Evolutionary conservation across 2,113 vertebrate species (phyloP).

Genomic region (Plectropomus leopardus): DNA sequence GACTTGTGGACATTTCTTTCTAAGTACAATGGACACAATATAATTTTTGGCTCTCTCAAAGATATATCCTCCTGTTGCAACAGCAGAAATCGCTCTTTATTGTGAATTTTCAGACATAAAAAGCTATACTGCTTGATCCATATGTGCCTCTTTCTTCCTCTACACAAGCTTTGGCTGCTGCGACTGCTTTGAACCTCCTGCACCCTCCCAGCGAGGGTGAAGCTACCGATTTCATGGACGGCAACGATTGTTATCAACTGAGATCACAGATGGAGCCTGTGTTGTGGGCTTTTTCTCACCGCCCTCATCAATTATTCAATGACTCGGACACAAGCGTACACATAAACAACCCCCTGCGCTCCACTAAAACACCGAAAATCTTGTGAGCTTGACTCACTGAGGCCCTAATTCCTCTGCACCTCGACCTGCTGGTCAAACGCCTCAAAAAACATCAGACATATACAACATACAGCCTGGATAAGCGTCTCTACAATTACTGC

Average conservation of each 20-base stretch:
- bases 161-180: too few relatives aligned
- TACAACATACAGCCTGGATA: neutral
- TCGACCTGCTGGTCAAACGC: neutral
- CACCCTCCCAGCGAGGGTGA: constrained; percentile 6
- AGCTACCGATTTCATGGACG: constrained; percentile 49
- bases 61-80: neutral
- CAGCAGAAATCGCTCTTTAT: constrained; percentile 6
- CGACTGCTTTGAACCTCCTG: neutral
- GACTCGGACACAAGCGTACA: constrained; percentile 6
- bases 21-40: constrained; percentile 1
- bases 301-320: constrained; percentile 63
- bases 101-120: neutral
- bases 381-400: constrained; percentile 25
- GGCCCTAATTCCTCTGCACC: neutral
- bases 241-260: constrained; percentile 51
- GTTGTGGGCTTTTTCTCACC: constrained; percentile 20
- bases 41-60: neutral
- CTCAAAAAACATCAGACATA: neutral
- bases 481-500: neutral
- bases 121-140: constrained; percentile 25
- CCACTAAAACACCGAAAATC: constrained; percentile 11
- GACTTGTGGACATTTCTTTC: constrained; percentile 12
- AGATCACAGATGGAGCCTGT: constrained; percentile 56
- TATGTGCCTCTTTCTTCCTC: constrained; percentile 1
- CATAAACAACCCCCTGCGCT: constrained; percentile 33